Evolutionary conservation across 1,140 invertebrate genomes (phyloP).

Genomic region (Cyrtorhinus lividipennis): DNA sequence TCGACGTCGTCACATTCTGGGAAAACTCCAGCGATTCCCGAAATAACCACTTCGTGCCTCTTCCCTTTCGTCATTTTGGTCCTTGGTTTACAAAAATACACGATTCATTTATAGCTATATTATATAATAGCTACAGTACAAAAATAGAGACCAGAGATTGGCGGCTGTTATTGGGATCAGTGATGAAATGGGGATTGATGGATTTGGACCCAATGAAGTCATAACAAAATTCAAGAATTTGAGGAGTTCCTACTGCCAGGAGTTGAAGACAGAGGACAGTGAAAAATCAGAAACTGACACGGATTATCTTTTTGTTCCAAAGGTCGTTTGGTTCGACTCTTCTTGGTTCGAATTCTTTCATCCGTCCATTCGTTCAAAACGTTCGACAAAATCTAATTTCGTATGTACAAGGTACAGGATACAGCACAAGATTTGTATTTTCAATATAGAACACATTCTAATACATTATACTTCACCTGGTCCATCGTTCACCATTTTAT

Average conservation of each 20-base stretch:
- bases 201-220: conserved; percentile 15
- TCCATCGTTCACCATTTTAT: background rate
- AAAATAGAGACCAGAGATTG: background rate
- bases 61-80: too few species aligned
- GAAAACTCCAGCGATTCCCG: too few species aligned
- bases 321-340: conserved; percentile 12
- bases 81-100: too few species aligned
- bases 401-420: background rate
- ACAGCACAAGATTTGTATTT: too few species aligned
- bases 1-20: too few species aligned
- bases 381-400: background rate
- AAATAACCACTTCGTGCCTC: too few species aligned
- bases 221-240: conserved; percentile 19
- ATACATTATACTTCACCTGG: background rate
- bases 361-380: background rate
- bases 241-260: conserved; percentile 19
- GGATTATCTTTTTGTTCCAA: conserved; percentile 11
- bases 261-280: conserved; percentile 16
- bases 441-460: too few species aligned
- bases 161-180: background rate
- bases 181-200: background rate
- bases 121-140: too few species aligned
- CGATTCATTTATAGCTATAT: too few species aligned
- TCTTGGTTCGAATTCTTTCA: background rate
- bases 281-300: conserved; percentile 8